Evolutionary conservation across 2,888 invertebrate species (phyloP), one percentile per base, ranked within the genome.

Genomic region (Neuroscelio doddi): DNA sequence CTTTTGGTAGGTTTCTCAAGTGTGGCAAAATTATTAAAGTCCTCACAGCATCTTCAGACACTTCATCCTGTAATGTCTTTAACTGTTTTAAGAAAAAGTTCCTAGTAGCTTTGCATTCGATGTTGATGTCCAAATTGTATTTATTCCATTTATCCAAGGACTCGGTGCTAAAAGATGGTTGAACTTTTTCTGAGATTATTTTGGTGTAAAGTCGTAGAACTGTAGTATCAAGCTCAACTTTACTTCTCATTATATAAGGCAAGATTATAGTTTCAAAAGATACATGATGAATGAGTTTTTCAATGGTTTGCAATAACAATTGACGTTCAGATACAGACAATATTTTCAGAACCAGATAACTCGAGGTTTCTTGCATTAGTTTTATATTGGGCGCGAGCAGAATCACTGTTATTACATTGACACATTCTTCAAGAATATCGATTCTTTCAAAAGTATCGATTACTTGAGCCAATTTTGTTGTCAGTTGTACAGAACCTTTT

Each of bases 221-320:
- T 29, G 87, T 84, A 27, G 80, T 77, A 55, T 86, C 82, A 0
- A 85, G 84, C 45, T 88, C 87, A 12, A 86, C 75, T 27, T 90
- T 89, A 74, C 87, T 88, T 49, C 88, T 88, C 17, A 93, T 74
- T 61, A 92, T 89, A 10, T 88, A 86, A 0, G 93, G 92, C 46
- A 94, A 83, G 64, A 94, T 88, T 26, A 92, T 86, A 68, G 90
- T 87, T 77, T 94, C 93, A 81, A 93, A 93, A 46, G 90, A 89
- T 0, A 90, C 87, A 76, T 91, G 91, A 26, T 87, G 82, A 29
- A 89, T 86, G 1, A 93, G 88, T 80, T 89, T 88, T 73, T 90
- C 88, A 1, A 93, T 88, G 76, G 93, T 90, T 53, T 88, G 86
- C 45, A 91, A 87, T 26, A 91, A 86, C 12, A 91, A 86, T 26